Percentiles rank a stretch among this genome's conserved stretches.
These are phyloP conservation scores for Pan paniscus DNA, from an alignment of 2,113 vertebrate genomes.

Conservation along the genomic window DNA sequence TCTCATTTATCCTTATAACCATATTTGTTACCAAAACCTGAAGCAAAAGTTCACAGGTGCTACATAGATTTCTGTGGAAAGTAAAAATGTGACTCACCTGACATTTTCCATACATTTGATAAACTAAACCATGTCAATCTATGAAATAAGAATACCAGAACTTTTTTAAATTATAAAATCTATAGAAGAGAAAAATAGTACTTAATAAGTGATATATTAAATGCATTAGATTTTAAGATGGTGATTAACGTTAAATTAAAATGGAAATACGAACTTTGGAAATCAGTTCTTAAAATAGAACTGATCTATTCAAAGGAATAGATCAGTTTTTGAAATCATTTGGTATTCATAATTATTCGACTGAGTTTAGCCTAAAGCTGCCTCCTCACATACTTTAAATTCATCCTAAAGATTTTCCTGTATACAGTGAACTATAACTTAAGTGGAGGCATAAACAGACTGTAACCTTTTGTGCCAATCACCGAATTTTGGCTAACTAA, in stretches of 20 bases:
- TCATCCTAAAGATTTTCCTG: no score
- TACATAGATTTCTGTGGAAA: neutral
- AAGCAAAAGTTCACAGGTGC: neutral
- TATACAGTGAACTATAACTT: no score
- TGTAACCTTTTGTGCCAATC: no score
- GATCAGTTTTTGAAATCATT: neutral
- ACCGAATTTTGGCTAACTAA: no score
- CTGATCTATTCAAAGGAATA: neutral
- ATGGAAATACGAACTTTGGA: neutral
- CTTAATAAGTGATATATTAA: neutral
- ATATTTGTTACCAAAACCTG: neutral
- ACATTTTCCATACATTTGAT: neutral
- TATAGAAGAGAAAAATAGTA: neutral
- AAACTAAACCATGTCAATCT: neutral
- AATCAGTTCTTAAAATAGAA: neutral
- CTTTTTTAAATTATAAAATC: neutral
- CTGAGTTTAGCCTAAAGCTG: no score
- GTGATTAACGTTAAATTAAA: conserved; percentile 6
- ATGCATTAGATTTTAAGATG: neutral
- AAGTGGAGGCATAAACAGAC: no score
- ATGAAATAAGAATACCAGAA: neutral
- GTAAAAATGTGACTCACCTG: neutral
- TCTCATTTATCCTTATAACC: neutral
- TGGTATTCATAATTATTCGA: neutral
- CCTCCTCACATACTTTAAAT: no score